These are phyloP conservation scores for Drosophila macrospina DNA, from an alignment of 2,888 invertebrate species.

Conservation along the genomic window DNA sequence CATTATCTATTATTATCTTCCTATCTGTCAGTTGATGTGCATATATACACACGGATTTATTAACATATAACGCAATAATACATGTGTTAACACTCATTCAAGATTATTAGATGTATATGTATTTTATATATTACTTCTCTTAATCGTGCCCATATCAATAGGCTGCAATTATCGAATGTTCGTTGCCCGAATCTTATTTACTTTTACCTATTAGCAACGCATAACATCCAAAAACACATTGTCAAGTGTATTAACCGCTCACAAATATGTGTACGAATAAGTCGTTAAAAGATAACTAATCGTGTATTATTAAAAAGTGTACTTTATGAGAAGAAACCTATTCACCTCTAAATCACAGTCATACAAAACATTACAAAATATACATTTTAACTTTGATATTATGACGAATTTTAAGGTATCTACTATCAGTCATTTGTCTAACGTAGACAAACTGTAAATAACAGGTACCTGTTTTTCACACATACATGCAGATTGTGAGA, in stretches of 20 bases:
- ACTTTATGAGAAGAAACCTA: not conserved
- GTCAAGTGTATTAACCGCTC: not conserved
- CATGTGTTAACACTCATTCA: slow-evolving; percentile 49
- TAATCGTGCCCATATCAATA: slow-evolving; percentile 18
- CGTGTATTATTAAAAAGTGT: not conserved
- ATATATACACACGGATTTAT: slow-evolving; percentile 15
- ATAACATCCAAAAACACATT: slow-evolving; percentile 4
- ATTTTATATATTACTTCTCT: slow-evolving; percentile 12
- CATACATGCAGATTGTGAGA: not conserved
- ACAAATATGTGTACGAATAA: not conserved
- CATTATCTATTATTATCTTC: slow-evolving; percentile 49
- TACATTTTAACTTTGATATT: not conserved
- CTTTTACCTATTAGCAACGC: not conserved
- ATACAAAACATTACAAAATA: not conserved
- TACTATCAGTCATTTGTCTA: not conserved
- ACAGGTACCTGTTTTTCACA: not conserved
- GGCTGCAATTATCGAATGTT: slow-evolving; percentile 11
- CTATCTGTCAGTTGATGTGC: slow-evolving; percentile 43
- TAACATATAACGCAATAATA: slow-evolving; percentile 41
- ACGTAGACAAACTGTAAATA: slow-evolving; percentile 4
- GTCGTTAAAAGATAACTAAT: not conserved
- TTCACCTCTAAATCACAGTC: not conserved
- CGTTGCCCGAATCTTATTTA: slow-evolving; percentile 1
- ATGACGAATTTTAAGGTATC: not conserved
- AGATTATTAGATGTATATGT: slow-evolving; percentile 13